Conservation (phyloP, 1,140 invertebrate genomes). For the Reticulitermes speratus region DNA sequence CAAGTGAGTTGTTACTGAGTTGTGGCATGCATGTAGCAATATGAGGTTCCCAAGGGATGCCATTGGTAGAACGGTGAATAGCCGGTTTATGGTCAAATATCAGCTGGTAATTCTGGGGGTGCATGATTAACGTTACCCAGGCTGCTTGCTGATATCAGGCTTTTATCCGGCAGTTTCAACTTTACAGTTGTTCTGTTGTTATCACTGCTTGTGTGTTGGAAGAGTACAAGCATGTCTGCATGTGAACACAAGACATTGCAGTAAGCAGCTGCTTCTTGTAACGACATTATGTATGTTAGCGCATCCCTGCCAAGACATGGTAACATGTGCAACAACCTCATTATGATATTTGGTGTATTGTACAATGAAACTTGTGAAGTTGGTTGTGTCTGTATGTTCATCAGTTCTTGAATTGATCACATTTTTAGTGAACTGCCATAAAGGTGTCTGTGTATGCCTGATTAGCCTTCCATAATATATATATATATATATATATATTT, state of each 20-base stretch:
- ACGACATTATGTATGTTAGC: no score
- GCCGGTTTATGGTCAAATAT: conserved; percentile 74
- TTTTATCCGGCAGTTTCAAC: conserved; percentile 14
- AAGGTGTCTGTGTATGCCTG: no score
- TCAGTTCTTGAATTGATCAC: no score
- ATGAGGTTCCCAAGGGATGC: background rate
- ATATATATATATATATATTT: no score
- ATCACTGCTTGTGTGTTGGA: conserved; percentile 41
- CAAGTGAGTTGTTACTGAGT: background rate
- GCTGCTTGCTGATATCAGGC: conserved; percentile 80
- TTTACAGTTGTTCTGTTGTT: conserved; percentile 45
- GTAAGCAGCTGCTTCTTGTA: background rate
- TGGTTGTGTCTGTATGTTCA: no score
- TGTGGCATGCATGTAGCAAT: background rate
- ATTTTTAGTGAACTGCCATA: no score
- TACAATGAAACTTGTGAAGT: no score
- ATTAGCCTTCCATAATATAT: no score
- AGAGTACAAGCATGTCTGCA: conserved; percentile 9
- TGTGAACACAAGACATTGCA: background rate
- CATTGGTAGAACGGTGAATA: background rate
- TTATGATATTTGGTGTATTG: no score
- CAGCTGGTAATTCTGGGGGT: conserved; percentile 95
- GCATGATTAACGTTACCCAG: conserved; percentile 59
- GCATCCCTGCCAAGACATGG: no score
- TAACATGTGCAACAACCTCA: no score